These are phyloP conservation scores for Schizaphis graminum DNA, from an alignment of 2,888 invertebrate genomes.

Conservation along the genomic window DNA sequence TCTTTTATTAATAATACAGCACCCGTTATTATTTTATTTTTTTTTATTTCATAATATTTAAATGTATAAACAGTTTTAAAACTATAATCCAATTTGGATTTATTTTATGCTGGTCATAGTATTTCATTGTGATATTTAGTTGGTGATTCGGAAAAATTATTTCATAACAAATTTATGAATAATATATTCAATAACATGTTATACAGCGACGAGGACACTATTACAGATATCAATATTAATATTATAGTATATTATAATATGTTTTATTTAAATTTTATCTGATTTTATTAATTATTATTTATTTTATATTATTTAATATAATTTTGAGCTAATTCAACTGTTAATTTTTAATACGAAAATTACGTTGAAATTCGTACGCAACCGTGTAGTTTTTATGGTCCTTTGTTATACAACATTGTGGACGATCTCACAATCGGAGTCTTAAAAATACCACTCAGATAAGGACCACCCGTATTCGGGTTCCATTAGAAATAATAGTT, in stretches of 20 bases:
- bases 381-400: neutral
- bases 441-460: neutral
- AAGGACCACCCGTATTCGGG: neutral
- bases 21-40: too few species aligned
- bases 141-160: neutral
- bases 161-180: neutral
- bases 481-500: neutral
- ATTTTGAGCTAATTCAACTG: neutral
- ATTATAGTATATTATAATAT: neutral
- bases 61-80: neutral
- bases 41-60: neutral
- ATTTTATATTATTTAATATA: neutral
- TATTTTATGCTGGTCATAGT: neutral
- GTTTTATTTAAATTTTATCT: neutral
- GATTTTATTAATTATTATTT: neutral
- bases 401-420: neutral
- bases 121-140: neutral
- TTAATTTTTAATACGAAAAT: neutral
- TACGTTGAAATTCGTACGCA: neutral
- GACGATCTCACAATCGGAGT: neutral
- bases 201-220: neutral
- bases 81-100: neutral
- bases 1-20: neutral
- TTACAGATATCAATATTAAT: neutral
- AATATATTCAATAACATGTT: neutral